Conservation (phyloP, 2,797 vertebrate species). For the Lagodon rhomboides region DNA sequence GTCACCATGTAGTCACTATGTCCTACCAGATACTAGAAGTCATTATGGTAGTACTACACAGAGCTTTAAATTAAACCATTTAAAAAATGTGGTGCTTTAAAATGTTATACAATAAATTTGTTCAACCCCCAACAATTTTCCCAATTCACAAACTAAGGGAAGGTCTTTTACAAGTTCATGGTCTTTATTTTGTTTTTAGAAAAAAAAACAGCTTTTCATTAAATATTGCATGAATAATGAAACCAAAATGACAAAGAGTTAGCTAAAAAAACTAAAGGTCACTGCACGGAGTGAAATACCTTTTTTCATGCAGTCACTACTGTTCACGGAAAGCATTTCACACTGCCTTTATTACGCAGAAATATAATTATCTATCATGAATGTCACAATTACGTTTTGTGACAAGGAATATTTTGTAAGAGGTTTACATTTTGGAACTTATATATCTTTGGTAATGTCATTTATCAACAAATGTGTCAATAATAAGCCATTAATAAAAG, state of each 20-base stretch:
- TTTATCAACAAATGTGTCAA: background rate
- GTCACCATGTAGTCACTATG: constrained; percentile 14
- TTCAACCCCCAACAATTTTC: background rate
- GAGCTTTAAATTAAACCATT: constrained; percentile 17
- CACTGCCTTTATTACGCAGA: background rate
- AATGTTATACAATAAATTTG: background rate
- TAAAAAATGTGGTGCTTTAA: background rate
- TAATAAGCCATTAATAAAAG: constrained; percentile 6
- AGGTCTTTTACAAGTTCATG: constrained; percentile 22
- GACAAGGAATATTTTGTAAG: constrained; percentile 11
- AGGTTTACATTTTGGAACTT: background rate
- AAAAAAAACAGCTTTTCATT: constrained; percentile 12
- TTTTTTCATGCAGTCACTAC: constrained; percentile 25
- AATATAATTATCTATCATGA: constrained; percentile 12
- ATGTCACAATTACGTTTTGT: constrained; percentile 23
- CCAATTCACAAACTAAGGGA: constrained; percentile 16
- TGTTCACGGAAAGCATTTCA: constrained; percentile 19
- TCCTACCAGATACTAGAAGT: constrained; percentile 14
- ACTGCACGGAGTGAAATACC: constrained; percentile 4
- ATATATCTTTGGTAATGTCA: constrained; percentile 21
- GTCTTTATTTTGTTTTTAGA: constrained; percentile 39
- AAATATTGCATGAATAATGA: constrained; percentile 20
- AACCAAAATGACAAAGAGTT: constrained; percentile 15
- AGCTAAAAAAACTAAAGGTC: constrained; percentile 10
- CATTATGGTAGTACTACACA: constrained; percentile 35